Conservation (phyloP, 2,113 vertebrate genomes). For the Vulpes lagopus region DNA sequence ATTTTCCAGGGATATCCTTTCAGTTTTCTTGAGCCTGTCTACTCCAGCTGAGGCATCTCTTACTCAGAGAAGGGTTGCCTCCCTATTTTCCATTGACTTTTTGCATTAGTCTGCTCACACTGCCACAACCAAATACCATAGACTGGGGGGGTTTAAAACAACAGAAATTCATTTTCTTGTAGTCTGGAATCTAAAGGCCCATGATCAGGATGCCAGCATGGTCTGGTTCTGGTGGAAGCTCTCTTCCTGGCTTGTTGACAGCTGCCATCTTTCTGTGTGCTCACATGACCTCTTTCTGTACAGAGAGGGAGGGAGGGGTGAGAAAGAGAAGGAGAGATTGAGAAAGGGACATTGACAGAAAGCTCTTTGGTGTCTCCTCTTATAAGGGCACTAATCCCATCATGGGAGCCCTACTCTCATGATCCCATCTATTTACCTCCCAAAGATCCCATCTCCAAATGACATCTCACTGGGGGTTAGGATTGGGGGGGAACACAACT, state of each 20-base stretch:
- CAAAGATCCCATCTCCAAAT: not conserved
- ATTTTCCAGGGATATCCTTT: not conserved
- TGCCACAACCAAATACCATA: not conserved
- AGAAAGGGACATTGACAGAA: not conserved
- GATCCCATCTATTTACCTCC: not conserved
- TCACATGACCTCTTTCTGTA: not conserved
- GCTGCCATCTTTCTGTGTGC: not conserved
- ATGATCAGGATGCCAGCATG: not conserved
- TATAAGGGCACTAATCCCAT: not conserved
- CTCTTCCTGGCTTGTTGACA: not conserved
- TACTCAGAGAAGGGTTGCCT: not conserved
- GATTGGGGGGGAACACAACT: not conserved
- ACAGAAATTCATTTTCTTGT: not conserved
- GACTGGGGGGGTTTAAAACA: not conserved
- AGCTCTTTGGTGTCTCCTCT: not conserved
- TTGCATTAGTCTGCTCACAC: not conserved
- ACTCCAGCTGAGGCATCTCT: no score
- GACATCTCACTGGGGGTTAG: not conserved
- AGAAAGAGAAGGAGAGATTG: not conserved
- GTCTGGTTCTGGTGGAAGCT: not conserved
- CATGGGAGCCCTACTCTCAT: not conserved
- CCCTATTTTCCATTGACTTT: not conserved
- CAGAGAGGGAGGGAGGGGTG: fast-evolving
- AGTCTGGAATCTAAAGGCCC: not conserved
- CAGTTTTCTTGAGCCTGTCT: not conserved